phyloP scores from a whole-genome alignment of 2,888 invertebrate genomes.

The Stenodema calcarata region DNA sequence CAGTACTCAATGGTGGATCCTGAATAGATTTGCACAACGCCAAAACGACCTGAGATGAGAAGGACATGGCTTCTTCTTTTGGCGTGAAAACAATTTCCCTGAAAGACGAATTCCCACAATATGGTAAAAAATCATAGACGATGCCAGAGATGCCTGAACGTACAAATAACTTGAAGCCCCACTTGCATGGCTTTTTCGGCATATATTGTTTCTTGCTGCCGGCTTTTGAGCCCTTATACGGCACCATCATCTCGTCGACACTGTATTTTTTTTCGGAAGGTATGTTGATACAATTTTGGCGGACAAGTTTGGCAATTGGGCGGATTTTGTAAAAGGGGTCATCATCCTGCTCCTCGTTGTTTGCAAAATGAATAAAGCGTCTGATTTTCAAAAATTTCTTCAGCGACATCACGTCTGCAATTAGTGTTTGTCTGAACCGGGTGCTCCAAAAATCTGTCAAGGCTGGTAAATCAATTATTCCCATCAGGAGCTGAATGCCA shows the following conservation, averaged over 20 bases:
- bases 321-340: background rate
- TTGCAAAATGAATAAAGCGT: slow-evolving; percentile 5
- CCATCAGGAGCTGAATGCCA: slow-evolving; percentile 49
- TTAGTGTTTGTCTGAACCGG: background rate
- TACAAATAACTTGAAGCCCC: slow-evolving; percentile 60
- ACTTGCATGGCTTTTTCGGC: too few species aligned
- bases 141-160: slow-evolving; percentile 60
- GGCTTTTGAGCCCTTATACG: background rate
- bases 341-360: slow-evolving; percentile 8
- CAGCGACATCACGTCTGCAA: background rate
- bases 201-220: slow-evolving; percentile 58
- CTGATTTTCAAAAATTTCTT: background rate
- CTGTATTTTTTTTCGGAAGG: background rate
- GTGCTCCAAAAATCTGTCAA: background rate
- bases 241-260: slow-evolving; percentile 13
- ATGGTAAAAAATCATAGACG: slow-evolving; percentile 60
- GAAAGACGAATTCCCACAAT: slow-evolving; percentile 59
- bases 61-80: slow-evolving; percentile 56
- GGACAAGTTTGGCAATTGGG: background rate
- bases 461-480: slow-evolving; percentile 40
- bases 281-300: background rate
- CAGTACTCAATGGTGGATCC: slow-evolving; percentile 40
- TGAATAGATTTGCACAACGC: slow-evolving; percentile 56
- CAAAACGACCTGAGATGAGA: slow-evolving; percentile 59
- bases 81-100: slow-evolving; percentile 55